Evolutionary conservation across 1,140 invertebrate species (phyloP).

Genomic region (Acromyrmex echinatior): DNA sequence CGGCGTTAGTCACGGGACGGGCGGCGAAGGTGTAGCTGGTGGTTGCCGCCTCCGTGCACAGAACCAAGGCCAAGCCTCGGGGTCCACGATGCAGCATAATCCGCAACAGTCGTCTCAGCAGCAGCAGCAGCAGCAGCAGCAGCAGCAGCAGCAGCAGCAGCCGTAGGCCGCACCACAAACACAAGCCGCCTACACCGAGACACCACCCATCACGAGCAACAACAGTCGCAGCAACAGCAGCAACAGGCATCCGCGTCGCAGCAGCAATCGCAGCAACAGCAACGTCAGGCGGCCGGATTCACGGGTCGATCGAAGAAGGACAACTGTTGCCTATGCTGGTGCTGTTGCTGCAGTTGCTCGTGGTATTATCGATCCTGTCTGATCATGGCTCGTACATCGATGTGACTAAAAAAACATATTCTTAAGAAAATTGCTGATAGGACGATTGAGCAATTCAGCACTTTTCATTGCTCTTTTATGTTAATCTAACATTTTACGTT

Average conservation of each 20-base stretch:
- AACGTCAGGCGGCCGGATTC: conserved; percentile 79
- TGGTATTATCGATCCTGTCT: conserved; percentile 87
- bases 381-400: conserved; percentile 58
- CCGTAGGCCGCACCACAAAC: too few relatives aligned
- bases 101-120: conserved; percentile 77
- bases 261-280: conserved; percentile 71
- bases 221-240: conserved; percentile 65
- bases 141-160: conserved; percentile 69
- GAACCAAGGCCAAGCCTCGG: conserved; percentile 81
- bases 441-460: neutral
- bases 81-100: conserved; percentile 79
- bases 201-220: too few relatives aligned
- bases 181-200: too few relatives aligned
- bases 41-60: conserved; percentile 84
- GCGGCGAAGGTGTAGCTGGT: conserved; percentile 78
- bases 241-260: conserved; percentile 70
- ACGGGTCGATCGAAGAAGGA: conserved; percentile 85
- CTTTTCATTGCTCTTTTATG: neutral
- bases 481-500: neutral
- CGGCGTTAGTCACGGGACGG: conserved; percentile 84
- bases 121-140: conserved; percentile 70
- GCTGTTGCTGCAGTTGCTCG: conserved; percentile 91
- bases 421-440: neutral
- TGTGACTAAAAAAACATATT: neutral
- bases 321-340: conserved; percentile 90